A percentile compares a stretch with the other conserved stretches of the same genome.
phyloP scores from a whole-genome alignment of 2,888 invertebrate species.

The Plemyria rubiginata region DNA sequence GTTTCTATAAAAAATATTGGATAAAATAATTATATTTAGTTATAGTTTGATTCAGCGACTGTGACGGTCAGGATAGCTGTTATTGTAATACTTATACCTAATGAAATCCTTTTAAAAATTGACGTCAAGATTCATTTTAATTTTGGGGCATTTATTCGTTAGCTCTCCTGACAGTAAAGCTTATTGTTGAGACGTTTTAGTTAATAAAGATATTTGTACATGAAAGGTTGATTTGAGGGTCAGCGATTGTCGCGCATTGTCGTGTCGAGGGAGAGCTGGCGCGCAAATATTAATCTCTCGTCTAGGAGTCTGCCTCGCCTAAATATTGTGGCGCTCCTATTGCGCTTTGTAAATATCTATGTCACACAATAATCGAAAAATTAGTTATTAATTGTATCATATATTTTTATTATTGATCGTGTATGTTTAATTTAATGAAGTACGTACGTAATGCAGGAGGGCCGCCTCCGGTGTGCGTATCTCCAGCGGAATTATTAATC shows the following conservation, averaged over 20 bases:
- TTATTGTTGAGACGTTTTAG: constrained; percentile 72
- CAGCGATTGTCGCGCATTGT: constrained; percentile 31
- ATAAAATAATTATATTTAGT: constrained; percentile 60
- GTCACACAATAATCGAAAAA: constrained; percentile 84
- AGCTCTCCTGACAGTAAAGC: constrained; percentile 75
- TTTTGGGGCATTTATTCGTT: constrained; percentile 74
- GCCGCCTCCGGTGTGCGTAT: constrained; percentile 15
- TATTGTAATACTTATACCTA: constrained; percentile 61
- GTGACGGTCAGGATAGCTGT: constrained; percentile 69
- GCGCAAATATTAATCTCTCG: constrained; percentile 53
- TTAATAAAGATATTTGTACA: constrained; percentile 77
- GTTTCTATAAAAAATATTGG: constrained; percentile 53
- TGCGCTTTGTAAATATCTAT: constrained; percentile 84
- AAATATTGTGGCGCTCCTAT: constrained; percentile 74
- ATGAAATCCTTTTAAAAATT: constrained; percentile 60
- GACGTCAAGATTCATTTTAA: constrained; percentile 69
- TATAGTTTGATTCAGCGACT: constrained; percentile 66
- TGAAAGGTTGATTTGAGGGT: constrained; percentile 41
- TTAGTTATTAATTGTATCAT: constrained; percentile 84
- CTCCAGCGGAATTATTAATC: neutral
- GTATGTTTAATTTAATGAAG: constrained; percentile 74
- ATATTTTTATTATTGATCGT: constrained; percentile 84
- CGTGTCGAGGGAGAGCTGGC: constrained; percentile 32
- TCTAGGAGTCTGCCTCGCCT: constrained; percentile 74
- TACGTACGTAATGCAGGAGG: constrained; percentile 64